Evolutionary conservation across 2,797 vertebrate species (phyloP).

Genomic region (Arctocebus calabarensis): DNA sequence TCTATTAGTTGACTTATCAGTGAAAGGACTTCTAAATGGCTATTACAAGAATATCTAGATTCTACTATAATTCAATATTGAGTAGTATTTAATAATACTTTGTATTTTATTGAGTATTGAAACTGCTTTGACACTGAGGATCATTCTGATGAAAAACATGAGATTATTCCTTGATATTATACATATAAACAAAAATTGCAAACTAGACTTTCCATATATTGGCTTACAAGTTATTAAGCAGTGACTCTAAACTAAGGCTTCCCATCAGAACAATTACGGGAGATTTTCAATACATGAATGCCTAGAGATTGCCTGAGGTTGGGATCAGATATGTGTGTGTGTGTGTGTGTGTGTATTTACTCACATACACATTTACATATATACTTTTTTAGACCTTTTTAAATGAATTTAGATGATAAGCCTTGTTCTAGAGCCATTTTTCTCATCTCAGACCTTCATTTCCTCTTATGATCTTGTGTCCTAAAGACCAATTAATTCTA

Average conservation of each 20-base stretch:
- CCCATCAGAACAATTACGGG: background rate
- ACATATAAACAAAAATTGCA: background rate
- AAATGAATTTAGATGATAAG: background rate
- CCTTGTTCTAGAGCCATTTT: background rate
- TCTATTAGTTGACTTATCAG: background rate
- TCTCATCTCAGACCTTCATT: background rate
- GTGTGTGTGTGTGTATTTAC: no score
- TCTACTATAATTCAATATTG: no score
- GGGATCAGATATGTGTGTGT: background rate
- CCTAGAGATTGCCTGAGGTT: background rate
- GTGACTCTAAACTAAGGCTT: background rate
- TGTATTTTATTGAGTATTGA: background rate
- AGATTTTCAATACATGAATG: background rate
- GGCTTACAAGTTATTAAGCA: background rate
- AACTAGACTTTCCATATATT: background rate
- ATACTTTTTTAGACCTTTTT: background rate
- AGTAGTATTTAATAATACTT: no score
- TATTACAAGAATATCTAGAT: background rate
- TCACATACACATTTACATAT: no score
- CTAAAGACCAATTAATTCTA: conserved; percentile 27
- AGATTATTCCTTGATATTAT: background rate
- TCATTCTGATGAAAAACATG: background rate
- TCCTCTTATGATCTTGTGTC: background rate
- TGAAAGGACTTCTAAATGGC: background rate
- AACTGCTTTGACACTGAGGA: background rate